Conservation (phyloP, 2,797 vertebrate species). For the Pseudochirops cupreus region DNA sequence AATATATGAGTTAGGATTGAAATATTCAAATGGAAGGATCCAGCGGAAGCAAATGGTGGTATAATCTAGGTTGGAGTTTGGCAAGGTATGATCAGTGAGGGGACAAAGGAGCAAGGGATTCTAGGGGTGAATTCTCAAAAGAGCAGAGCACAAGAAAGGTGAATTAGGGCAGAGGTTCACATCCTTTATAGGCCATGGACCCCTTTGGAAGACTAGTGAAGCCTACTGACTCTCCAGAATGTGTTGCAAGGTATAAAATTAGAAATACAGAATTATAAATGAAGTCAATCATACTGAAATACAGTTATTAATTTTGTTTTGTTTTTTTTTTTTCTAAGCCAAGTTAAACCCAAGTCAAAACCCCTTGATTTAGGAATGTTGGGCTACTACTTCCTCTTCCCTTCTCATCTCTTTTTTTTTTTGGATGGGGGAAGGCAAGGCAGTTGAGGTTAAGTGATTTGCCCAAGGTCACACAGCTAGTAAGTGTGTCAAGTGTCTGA, state of each 20-base stretch:
- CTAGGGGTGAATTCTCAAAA: background rate
- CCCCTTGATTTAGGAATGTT: background rate
- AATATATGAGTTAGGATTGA: background rate
- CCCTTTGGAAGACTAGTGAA: background rate
- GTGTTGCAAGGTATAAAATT: background rate
- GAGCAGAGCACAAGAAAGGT: background rate
- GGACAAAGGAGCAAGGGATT: background rate
- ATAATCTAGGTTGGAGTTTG: background rate
- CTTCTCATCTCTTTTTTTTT: too few species aligned
- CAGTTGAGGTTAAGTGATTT: too few species aligned
- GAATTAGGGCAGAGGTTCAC: background rate
- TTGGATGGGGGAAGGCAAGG: too few species aligned
- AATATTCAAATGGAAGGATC: background rate
- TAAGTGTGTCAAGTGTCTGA: too few species aligned
- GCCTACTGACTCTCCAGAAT: background rate
- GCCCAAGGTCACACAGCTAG: too few species aligned
- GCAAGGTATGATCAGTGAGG: background rate
- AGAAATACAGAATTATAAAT: background rate
- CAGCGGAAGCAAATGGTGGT: background rate
- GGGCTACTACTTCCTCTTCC: background rate
- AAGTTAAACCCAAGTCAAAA: background rate
- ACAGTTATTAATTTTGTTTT: background rate
- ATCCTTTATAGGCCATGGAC: background rate
- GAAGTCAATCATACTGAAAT: background rate
- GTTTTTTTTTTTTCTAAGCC: background rate